These are phyloP conservation scores for Malurus cyaneus DNA, from an alignment of 2,113 vertebrate species.

Conservation along the genomic window DNA sequence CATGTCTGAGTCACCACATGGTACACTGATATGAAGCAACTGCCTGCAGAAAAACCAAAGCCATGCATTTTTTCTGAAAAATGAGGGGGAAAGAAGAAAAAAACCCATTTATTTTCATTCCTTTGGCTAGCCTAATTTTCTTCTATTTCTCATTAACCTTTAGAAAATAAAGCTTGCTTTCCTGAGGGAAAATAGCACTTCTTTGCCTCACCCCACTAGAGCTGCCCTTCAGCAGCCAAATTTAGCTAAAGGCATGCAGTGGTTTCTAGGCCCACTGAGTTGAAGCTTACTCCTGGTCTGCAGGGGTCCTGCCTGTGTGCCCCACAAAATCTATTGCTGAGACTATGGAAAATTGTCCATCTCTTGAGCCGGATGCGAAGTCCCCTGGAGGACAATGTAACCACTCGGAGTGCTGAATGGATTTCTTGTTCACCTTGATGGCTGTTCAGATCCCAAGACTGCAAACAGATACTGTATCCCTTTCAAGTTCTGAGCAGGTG, in stretches of 20 bases:
- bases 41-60: conserved; percentile 70
- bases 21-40: conserved; percentile 71
- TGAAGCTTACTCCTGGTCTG: conserved; percentile 32
- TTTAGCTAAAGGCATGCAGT: conserved; percentile 49
- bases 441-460: background rate
- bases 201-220: conserved; percentile 37
- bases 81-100: conserved; percentile 25
- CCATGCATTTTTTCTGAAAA: conserved; percentile 68
- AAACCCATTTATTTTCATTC: conserved; percentile 61
- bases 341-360: conserved; percentile 38
- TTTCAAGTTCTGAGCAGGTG: background rate
- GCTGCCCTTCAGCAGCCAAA: conserved; percentile 50
- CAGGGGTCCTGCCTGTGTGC: conserved; percentile 33
- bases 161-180: conserved; percentile 68
- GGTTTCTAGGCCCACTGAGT: conserved; percentile 50
- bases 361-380: background rate
- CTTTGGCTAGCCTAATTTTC: conserved; percentile 72
- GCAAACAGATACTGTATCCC: background rate
- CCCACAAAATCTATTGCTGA: conserved; percentile 40
- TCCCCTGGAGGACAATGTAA: background rate
- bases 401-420: background rate
- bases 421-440: background rate
- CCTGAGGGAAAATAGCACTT: conserved; percentile 64
- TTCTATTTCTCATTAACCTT: conserved; percentile 73
- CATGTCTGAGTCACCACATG: conserved; percentile 65